Evolutionary conservation across 1,140 invertebrate genomes (phyloP), one percentile per base, ranked within the genome.

Genomic region (Tenebrio molitor): DNA sequence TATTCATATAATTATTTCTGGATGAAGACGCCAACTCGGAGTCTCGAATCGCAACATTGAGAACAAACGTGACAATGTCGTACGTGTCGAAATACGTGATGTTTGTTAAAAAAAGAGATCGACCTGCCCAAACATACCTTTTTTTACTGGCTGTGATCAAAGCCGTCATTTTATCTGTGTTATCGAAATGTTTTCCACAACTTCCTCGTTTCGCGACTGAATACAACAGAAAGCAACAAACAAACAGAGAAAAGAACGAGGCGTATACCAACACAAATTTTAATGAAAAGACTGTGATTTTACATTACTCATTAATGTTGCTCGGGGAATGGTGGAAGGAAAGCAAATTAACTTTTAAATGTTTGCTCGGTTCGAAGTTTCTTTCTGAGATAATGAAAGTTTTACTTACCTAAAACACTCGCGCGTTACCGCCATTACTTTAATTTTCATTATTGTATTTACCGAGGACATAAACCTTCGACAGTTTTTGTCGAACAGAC

Each of bases 251-350:
- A 39, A 39, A 39, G 36, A 39, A 39, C 36, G 36, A 7, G 4
- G 29, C 29, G 36, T 39, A 39, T 12, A 39, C 36, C 36, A 39
- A 39, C 36, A 39, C 36, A 23, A 53, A 53, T 23, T 53, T 53
- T 53, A 53, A 53, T 53, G 46, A 53, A 53, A 21, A 25, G 17
- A 23, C 46, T n/a, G 46, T 23, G 39, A 65, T 65, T 65, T 65
- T 65, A 65, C 63, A 65, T 65, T 65, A 65, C 63, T 65, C 63
- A 65, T 65, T 65, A 65, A 36, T 65, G 33, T 65, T 42, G 17
- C 63, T 65, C 23, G 42, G 16, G 42, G 16, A 46, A 46, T 33
- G 29, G 42, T 46, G 25, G 25, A 8, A 53, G 46, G 46, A 23
- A 53, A 53, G 46, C 46, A 53, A 53, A 53, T 53, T 53, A 53